Evolutionary conservation across 2,797 vertebrate species (phyloP), one percentile per base, ranked within the genome.

Genomic region (Arremon brunneinucha): DNA sequence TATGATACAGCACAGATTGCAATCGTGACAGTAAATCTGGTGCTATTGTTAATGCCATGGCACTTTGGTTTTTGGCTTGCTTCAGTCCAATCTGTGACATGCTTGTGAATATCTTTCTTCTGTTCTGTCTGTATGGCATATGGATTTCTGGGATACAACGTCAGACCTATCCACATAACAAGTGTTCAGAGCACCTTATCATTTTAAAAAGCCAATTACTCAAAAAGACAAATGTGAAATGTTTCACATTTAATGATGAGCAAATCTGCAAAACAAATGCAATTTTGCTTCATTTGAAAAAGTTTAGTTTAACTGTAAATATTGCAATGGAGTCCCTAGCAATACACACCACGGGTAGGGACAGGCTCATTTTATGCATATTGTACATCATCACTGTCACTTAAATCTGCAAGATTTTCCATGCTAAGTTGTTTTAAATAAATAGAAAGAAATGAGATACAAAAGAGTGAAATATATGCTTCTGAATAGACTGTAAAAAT

Each of bases 11-110:
- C 98, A 98, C 98, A 98, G 98, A 98, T 98, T 99, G 98, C 98
- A 98, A 98, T 98, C 98, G 98, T 98, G 98, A 99, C 98, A 98
- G 98, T 98, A 98, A 98, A 98, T 98, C 98, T 98, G 98, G 98
- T 98, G 98, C 98, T 98, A 98, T 98, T 98, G 98, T 98, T 98
- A 98, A 98, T 98, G 98, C 98, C 98, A 98, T 98, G 98, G 98
- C 98, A 98, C 97, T 98, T 98, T 98, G 98, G 98, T 98, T 98
- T 98, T 98, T 98, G 98, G 98, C 98, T 98, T 97, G 97, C 97
- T 98, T 98, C 97, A 98, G 98, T 98, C 98, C 98, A 98, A 98
- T 99, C 98, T 98, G 98, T 98, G 98, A 98, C 98, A 98, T 98
- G 98, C 98, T 98, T 98, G 98, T 98, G 98, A 98, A 98, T 98